Evolutionary conservation across 2,888 invertebrate species (phyloP).

Genomic region (Phortica magna): DNA sequence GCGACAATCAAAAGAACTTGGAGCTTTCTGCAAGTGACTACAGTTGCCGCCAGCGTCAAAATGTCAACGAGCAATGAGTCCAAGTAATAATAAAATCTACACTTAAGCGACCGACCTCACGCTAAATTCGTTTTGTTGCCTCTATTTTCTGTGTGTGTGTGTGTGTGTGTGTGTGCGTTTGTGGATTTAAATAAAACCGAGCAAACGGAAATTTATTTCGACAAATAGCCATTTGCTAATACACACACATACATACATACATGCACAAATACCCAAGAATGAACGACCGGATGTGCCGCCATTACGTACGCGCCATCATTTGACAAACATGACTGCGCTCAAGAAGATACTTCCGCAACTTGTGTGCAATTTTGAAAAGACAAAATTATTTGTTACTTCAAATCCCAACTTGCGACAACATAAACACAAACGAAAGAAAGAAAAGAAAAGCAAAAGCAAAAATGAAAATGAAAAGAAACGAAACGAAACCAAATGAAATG

Average conservation of each 20-base stretch:
- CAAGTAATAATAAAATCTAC: conserved; percentile 28
- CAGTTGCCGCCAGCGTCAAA: conserved; percentile 69
- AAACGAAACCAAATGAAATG: background rate
- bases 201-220: conserved; percentile 68
- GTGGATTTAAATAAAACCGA: conserved; percentile 65
- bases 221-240: conserved; percentile 59
- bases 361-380: conserved; percentile 28
- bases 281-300: conserved; percentile 28
- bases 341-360: conserved; percentile 16
- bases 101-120: conserved; percentile 6
- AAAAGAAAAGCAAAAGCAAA: background rate
- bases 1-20: conserved; percentile 11
- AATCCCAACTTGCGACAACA: conserved; percentile 1
- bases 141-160: background rate
- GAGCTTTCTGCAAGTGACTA: conserved; percentile 58
- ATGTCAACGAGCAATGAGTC: conserved; percentile 48
- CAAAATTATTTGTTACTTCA: conserved; percentile 31
- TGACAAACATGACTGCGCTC: conserved; percentile 22
- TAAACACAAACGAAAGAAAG: conserved; percentile 1
- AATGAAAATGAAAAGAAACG: background rate
- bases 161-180: conserved; percentile 32
- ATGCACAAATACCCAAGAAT: background rate
- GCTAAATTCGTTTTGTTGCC: background rate
- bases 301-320: conserved; percentile 21
- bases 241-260: background rate